Evolutionary conservation across 2,888 invertebrate genomes (phyloP), one percentile per base, ranked within the genome.

Genomic region (Hypomecis atomaria): DNA sequence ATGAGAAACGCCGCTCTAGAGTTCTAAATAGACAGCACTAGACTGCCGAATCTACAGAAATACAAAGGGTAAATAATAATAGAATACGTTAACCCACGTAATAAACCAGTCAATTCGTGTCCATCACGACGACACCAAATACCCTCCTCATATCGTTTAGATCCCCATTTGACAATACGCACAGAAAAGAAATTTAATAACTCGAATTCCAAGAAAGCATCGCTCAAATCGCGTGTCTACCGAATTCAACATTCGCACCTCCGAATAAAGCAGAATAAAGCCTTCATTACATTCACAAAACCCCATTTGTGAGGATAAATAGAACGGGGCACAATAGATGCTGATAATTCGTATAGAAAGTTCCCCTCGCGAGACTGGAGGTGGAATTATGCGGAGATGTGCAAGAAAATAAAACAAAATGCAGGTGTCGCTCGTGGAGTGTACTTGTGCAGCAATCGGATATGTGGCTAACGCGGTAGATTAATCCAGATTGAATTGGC

Each of bases 211-310:
- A 73, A 74, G 75, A 78, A 75, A 77, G 82, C 67, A 66, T 58
- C 64, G 60, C 57, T 65, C 77, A 82, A 83, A 83, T 82, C 79
- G 77, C 79, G 81, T 80, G 78, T 75, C 77, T 72, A 73, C 81
- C 71, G 79, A 85, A 78, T 82, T 84, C 81, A 80, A 79, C 76
- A 83, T 86, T 91, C 89, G 84, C 92, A 90, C 92, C 91, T 91
- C 81, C 73, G 81, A 80, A 90, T 88, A 90, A 91, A 88, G 87
- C 87, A 72, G 82, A 81, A 91, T 87, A 90, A 91, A 88, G 87
- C 88, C 78, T 88, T 90, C 90, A 91, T 90, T 90, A 89, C 86
- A 82, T 78, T 81, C 88, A 88, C 85, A 89, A 90, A 85, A 89
- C 84, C 82, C 86, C 85, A 86, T 89, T 89, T 89, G 87, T 85